Conservation (phyloP, 2,797 vertebrate species). For the Phoeniculus purpureus region DNA sequence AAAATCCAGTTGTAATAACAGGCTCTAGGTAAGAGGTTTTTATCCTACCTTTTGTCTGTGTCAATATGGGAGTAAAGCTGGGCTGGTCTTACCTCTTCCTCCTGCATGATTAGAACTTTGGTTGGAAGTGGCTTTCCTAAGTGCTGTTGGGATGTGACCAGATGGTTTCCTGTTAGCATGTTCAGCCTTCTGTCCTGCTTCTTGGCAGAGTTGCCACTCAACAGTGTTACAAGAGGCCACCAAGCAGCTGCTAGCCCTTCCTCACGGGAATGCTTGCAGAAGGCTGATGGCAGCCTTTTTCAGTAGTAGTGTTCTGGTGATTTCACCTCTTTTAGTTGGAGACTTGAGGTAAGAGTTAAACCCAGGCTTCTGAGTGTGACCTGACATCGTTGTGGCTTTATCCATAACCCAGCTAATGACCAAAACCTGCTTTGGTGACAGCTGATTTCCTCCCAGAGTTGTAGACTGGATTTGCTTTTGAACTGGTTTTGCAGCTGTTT, state of each 20-base stretch:
- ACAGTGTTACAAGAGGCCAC: background rate
- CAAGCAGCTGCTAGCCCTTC: background rate
- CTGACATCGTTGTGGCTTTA: background rate
- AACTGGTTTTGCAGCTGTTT: background rate
- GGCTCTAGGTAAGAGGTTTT: background rate
- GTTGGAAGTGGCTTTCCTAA: background rate
- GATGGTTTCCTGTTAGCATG: background rate
- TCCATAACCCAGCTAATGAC: background rate
- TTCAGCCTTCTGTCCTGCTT: background rate
- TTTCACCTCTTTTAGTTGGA: background rate
- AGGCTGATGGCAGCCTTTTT: background rate
- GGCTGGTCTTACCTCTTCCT: background rate
- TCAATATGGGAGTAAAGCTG: background rate
- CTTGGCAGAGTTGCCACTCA: background rate
- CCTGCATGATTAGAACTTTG: background rate
- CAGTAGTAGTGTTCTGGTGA: background rate
- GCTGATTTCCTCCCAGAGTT: background rate
- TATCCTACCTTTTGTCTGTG: background rate
- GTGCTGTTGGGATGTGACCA: background rate
- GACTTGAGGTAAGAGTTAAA: background rate
- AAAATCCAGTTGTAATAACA: background rate
- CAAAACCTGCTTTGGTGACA: background rate
- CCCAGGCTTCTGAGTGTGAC: background rate
- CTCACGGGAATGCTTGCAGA: background rate
- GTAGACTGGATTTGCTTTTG: background rate